These are phyloP conservation scores for Phrynosoma blainvillii DNA, from an alignment of 2,113 vertebrate species.

Conservation along the genomic window DNA sequence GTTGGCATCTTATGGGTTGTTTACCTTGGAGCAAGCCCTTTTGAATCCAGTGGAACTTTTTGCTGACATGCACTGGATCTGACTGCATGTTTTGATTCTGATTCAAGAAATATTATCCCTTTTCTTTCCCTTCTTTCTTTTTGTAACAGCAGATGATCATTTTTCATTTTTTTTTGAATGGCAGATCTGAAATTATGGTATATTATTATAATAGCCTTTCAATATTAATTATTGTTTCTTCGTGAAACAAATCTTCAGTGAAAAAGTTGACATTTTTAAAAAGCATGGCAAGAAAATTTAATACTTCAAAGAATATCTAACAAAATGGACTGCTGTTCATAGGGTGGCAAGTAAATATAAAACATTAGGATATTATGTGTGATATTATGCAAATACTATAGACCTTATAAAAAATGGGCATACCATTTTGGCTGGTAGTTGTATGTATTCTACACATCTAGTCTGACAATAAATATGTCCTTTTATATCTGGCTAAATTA, in stretches of 20 bases:
- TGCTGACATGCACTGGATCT: no score
- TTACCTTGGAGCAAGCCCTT: not conserved
- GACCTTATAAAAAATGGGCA: not conserved
- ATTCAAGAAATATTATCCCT: slow-evolving; percentile 1
- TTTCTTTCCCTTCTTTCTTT: not conserved
- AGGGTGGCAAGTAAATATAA: not conserved
- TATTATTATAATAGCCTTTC: slow-evolving; percentile 25
- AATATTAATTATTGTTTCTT: slow-evolving; percentile 48
- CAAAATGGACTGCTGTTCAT: not conserved
- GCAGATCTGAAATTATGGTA: not conserved
- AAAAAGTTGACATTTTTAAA: slow-evolving; percentile 45
- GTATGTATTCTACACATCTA: not conserved
- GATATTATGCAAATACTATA: not conserved
- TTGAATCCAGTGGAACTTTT: not conserved
- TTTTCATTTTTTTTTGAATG: no score
- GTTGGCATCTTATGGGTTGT: not conserved
- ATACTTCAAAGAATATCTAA: no score
- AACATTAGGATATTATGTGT: not conserved
- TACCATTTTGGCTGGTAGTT: not conserved
- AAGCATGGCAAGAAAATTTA: not conserved
- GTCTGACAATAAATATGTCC: not conserved
- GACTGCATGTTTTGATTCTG: slow-evolving; percentile 21
- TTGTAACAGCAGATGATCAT: no score
- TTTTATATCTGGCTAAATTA: not conserved
- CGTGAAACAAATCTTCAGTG: slow-evolving; percentile 54